phyloP scores from a whole-genome alignment of 53 echinoderm and acorn worm genomes.

The Luidia sarsii region DNA sequence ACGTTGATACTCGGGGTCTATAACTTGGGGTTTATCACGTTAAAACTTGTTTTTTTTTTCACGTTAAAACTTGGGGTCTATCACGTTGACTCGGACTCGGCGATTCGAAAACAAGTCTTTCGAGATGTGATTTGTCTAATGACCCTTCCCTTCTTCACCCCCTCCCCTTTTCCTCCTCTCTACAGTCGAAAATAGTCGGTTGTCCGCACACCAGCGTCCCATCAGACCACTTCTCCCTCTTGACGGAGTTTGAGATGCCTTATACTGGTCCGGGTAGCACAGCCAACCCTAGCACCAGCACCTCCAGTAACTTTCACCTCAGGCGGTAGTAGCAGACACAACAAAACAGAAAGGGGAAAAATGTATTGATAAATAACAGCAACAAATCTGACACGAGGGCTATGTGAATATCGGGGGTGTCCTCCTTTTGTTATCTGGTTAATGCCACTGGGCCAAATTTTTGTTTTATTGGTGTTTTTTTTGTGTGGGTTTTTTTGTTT shows the following conservation, averaged over 20 bases:
- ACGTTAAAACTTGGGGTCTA: too few relatives aligned
- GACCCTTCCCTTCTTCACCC: too few relatives aligned
- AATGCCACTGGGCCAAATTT: not conserved
- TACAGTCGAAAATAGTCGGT: constrained; percentile 84
- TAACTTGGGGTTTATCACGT: too few relatives aligned
- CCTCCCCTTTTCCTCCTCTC: not conserved
- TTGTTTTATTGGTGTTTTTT: too few relatives aligned
- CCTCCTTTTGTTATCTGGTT: constrained; percentile 13
- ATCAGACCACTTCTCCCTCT: constrained; percentile 95
- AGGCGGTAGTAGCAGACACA: constrained; percentile 5
- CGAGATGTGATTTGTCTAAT: too few relatives aligned
- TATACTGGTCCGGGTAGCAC: constrained; percentile 42
- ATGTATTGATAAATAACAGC: not conserved
- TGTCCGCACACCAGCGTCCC: constrained; percentile 92
- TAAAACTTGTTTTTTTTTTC: too few relatives aligned
- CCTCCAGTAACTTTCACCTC: constrained; percentile 2
- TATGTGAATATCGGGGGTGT: constrained; percentile 41
- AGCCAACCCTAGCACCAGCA: not conserved
- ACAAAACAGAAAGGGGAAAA: not conserved
- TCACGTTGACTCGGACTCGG: too few relatives aligned
- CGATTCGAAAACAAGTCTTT: too few relatives aligned
- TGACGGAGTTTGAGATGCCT: constrained; percentile 98
- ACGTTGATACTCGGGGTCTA: too few relatives aligned
- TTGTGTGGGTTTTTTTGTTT: too few relatives aligned
- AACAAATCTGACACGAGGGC: constrained; percentile 10